phyloP scores from a whole-genome alignment of 2,113 vertebrate genomes.

The Reinhardtius hippoglossoides region DNA sequence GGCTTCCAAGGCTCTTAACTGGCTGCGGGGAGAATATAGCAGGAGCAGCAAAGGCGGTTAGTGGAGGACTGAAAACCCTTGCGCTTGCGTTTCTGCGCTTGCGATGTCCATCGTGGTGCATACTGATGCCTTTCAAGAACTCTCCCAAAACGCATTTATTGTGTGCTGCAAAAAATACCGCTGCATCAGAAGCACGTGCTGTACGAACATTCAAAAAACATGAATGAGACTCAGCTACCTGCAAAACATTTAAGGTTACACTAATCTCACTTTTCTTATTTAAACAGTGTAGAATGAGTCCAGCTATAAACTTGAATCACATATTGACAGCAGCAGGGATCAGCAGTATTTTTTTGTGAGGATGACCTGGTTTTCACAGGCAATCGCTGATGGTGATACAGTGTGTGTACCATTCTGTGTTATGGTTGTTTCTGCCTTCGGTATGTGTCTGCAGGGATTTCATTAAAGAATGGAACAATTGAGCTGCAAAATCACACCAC shows the following conservation, averaged over 20 bases:
- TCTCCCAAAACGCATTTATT: constrained; percentile 36
- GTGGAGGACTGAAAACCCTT: constrained; percentile 29
- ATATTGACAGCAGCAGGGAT: constrained; percentile 9
- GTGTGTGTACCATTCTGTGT: constrained; percentile 9
- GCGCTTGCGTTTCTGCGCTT: constrained; percentile 41
- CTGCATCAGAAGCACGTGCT: background rate
- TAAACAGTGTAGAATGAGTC: constrained; percentile 2
- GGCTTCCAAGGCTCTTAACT: constrained; percentile 6
- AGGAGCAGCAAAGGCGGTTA: constrained; percentile 16
- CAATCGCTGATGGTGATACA: background rate
- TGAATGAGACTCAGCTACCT: constrained; percentile 1
- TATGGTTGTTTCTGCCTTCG: background rate
- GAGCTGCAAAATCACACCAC: background rate
- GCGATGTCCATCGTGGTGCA: constrained; percentile 16
- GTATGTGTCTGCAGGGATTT: constrained; percentile 25
- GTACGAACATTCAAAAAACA: background rate
- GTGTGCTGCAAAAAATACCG: constrained; percentile 12
- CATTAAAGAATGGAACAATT: background rate
- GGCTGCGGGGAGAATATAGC: constrained; percentile 12
- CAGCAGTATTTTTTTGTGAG: background rate
- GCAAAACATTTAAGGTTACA: background rate
- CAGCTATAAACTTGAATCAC: background rate
- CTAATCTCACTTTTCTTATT: background rate
- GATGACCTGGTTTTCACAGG: constrained; percentile 33
- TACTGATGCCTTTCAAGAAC: constrained; percentile 32